Percentiles rank a stretch among this genome's conserved stretches.
Conservation (phyloP, 1,140 invertebrate species). For the Drosophila miranda region DNA sequence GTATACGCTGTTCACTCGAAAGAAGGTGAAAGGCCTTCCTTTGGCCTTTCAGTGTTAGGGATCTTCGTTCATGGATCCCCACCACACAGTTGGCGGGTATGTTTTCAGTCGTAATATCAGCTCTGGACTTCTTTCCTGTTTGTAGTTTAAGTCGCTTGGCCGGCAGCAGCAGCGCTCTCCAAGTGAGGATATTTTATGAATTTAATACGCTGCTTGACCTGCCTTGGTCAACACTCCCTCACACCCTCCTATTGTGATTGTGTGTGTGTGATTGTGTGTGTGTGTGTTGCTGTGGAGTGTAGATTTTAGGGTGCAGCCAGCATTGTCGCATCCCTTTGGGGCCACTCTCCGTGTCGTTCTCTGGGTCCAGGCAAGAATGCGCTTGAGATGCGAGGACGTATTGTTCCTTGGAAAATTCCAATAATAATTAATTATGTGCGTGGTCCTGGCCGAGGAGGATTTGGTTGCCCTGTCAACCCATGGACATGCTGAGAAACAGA, state of each 20-base stretch:
- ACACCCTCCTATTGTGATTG: not conserved
- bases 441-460: conserved; percentile 1
- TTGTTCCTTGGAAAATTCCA: conserved; percentile 29
- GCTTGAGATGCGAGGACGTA: not conserved
- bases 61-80: not conserved
- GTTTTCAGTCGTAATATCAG: no score
- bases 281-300: conserved; percentile 27
- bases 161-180: conserved; percentile 31
- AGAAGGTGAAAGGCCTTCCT: no score
- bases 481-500: conserved; percentile 37
- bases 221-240: conserved; percentile 41
- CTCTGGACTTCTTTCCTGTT: no score
- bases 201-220: conserved; percentile 76
- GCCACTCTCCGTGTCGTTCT: no score
- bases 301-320: conserved; percentile 18
- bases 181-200: conserved; percentile 79
- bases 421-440: conserved; percentile 45
- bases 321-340: conserved; percentile 32
- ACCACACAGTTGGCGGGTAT: not conserved
- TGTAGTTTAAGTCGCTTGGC: conserved; percentile 39
- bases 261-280: conserved; percentile 11
- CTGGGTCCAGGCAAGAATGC: not conserved
- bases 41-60: not conserved
- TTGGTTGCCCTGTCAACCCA: conserved; percentile 18
- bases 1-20: no score